Evolutionary conservation across 2,797 vertebrate genomes (phyloP).

Genomic region (Coreius guichenoti): DNA sequence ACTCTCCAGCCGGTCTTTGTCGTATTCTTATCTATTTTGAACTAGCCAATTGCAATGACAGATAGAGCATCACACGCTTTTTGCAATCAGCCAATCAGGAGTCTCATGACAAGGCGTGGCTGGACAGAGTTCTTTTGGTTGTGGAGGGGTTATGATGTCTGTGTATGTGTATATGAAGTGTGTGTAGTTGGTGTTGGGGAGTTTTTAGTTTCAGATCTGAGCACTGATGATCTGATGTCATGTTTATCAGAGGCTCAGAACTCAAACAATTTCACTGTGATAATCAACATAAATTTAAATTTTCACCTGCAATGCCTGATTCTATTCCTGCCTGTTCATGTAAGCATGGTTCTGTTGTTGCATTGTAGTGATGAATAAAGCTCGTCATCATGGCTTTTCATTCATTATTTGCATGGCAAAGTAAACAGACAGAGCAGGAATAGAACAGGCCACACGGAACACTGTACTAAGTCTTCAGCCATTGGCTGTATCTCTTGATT

Average conservation of each 20-base stretch:
- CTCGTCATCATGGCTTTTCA: background rate
- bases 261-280: background rate
- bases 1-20: constrained; percentile 72
- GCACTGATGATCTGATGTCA: background rate
- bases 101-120: constrained; percentile 63
- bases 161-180: constrained; percentile 16
- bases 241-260: background rate
- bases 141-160: constrained; percentile 60
- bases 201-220: constrained; percentile 17
- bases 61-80: constrained; percentile 11
- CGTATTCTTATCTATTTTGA: constrained; percentile 12
- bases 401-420: constrained; percentile 62
- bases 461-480: background rate
- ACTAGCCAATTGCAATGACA: constrained; percentile 8
- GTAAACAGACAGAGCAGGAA: constrained; percentile 48
- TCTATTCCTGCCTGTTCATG: constrained; percentile 32
- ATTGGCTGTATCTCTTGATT: constrained; percentile 31
- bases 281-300: background rate
- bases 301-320: background rate
- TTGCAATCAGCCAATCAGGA: constrained; percentile 11
- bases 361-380: constrained; percentile 1
- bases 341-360: constrained; percentile 7
- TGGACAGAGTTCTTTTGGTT: constrained; percentile 71
- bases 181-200: constrained; percentile 20
- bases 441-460: constrained; percentile 44